phyloP scores from a whole-genome alignment of 2,888 invertebrate species.

The Pseudanteris insignis region DNA sequence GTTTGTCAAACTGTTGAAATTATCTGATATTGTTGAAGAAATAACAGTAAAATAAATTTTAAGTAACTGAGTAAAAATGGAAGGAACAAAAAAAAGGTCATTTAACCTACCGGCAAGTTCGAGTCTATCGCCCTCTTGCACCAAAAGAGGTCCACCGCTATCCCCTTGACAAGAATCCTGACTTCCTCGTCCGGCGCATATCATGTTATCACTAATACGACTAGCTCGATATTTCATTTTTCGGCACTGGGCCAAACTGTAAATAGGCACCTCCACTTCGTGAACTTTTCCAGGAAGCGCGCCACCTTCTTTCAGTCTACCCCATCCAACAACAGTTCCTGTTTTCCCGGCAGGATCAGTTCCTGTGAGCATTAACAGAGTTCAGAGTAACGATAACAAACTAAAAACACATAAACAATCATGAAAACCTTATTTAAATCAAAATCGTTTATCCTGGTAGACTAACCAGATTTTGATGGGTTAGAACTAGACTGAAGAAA shows the following conservation, averaged over 20 bases:
- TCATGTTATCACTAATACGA: constrained; percentile 84
- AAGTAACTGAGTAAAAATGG: no score
- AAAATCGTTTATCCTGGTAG: neutral
- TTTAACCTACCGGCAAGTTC: constrained; percentile 81
- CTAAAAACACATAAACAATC: neutral
- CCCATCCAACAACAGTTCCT: constrained; percentile 88
- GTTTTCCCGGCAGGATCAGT: constrained; percentile 76
- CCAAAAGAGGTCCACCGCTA: constrained; percentile 83
- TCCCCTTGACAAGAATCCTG: constrained; percentile 91
- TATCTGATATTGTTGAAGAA: neutral
- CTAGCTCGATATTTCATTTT: constrained; percentile 85
- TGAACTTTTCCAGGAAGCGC: constrained; percentile 81
- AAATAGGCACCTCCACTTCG: constrained; percentile 85
- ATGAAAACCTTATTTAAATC: neutral
- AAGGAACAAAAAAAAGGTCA: neutral
- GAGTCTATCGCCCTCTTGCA: constrained; percentile 79
- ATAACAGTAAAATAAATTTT: neutral
- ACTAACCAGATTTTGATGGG: no score
- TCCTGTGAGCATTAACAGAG: constrained; percentile 61
- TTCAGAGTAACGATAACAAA: neutral
- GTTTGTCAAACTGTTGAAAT: no score
- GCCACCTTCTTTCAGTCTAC: constrained; percentile 83
- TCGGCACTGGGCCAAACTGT: constrained; percentile 80
- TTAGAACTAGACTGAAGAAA: no score
- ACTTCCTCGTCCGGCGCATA: constrained; percentile 83